Conservation (phyloP, 1,140 invertebrate genomes). For the Aradophagus sp. region DNA sequence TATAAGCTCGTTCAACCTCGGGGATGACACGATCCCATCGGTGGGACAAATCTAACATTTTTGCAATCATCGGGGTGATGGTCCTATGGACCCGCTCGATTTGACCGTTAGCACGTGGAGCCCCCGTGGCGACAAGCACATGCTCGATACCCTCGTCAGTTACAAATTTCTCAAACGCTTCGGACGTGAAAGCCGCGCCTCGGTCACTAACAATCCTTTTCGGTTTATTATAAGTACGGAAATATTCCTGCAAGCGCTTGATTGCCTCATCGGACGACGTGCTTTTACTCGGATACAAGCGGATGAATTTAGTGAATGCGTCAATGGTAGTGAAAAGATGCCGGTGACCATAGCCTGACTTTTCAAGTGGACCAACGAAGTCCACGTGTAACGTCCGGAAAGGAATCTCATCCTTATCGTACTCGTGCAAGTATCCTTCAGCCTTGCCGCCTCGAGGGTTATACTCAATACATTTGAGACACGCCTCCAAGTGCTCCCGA, state of each 20-base stretch:
- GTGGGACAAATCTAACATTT: constrained; percentile 26
- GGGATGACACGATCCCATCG: constrained; percentile 32
- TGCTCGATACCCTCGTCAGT: constrained; percentile 21
- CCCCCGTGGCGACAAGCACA: constrained; percentile 38
- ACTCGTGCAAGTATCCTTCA: neutral
- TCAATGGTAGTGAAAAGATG: neutral
- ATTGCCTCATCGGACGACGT: constrained; percentile 2
- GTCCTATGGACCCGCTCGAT: constrained; percentile 61
- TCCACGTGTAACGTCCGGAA: constrained; percentile 4
- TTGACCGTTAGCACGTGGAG: constrained; percentile 62
- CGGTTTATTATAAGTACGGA: constrained; percentile 2
- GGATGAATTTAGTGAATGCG: constrained; percentile 4
- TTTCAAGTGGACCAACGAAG: constrained; percentile 2
- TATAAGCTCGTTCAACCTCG: constrained; percentile 28
- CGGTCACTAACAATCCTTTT: constrained; percentile 33
- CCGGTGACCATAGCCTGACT: neutral
- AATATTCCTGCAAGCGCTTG: constrained; percentile 2
- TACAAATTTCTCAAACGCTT: constrained; percentile 20
- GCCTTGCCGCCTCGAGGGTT: neutral
- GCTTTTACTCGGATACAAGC: constrained; percentile 13
- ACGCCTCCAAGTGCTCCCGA: neutral
- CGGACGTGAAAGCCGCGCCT: constrained; percentile 27
- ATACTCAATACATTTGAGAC: neutral
- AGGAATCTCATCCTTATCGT: neutral
- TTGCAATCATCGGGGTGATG: constrained; percentile 54